Base-by-base conservation (phyloP, 1,140 invertebrate species). In the Lerema accius region DNA sequence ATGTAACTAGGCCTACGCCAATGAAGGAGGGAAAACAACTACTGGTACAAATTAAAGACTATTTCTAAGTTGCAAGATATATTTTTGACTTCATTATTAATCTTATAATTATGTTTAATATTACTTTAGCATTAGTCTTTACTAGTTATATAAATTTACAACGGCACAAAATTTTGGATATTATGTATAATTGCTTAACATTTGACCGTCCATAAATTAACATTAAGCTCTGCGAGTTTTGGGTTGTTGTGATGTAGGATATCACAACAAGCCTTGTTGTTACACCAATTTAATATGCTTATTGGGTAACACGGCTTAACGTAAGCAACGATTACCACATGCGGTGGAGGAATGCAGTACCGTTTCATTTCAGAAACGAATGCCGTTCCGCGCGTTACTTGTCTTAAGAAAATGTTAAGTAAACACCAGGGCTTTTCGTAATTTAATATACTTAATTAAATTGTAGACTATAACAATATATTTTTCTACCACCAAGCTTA, bases 251-350 rank as follows among this genome's bases (percentile, higher is more conserved):
- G 13, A 14, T 28, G 5, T 16, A 45, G 15, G 0, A 9, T 4
- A 32, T 32, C 28, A 32, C 4, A 32, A 43, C 23, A 28, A 45
- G 16, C n/a, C 32, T 10, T 37, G 42, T 32, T 51, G 60, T 71
- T 69, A 76, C 67, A 62, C 65, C 56, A 70, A 67, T 61, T 80
- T 69, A 78, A 79, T 75, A 76, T 73, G 76, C 65, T 77, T 78
- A 79, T 89, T 87, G 84, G 76, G 87, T 87, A 90, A 90, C 75
- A 46, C 63, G 71, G 69, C 69, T 78, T 66, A 82, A 78, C 80
- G 81, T 87, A 84, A 83, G 80, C 74, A 71, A 61, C 70, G 73
- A 75, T 90, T 90, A 86, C 86, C 80, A 89, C 80, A 90, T 74
- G 71, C 77, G 62, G 65, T 75, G 63, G 63, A 78, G 79, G 82